Base-by-base conservation (phyloP, 2,797 vertebrate species). In the Falco novaeseelandiae region DNA sequence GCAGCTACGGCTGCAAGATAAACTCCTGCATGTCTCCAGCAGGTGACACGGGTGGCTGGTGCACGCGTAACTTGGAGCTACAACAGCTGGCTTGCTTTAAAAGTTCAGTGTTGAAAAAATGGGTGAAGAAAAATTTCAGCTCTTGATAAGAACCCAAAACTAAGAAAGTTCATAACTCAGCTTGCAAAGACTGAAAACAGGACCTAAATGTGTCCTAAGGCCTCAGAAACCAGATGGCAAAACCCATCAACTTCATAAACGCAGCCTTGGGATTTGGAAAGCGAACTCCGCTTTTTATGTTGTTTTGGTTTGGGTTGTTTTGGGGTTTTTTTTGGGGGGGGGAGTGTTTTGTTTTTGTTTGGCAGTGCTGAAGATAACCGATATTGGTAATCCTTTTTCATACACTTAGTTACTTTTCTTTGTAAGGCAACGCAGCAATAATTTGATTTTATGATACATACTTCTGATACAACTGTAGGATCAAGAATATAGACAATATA, bases 1-100 rank as follows among this genome's bases (percentile, higher is more conserved):
- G 34, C 42, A 15, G 71, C 51, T 55, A 6, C 67, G 16, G 20
- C 76, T 34, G 48, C 79, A 38, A 79, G 83, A 23, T 15, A 27
- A 65, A 83, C 38, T 32, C 38, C 32, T 23, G 13, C 13, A 1
- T 0, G 22, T 51, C 36, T 59, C 25, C 30, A n/a, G n/a, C 57
- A 52, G 44, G 26, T 36, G 69, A 42, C 59, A 40, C 30, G 40
- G 46, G 3, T 19, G 32, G 14, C 36, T 18, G 9, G 3, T 26
- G 30, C 25, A 36, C 36, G 8, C 4, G 0, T 9, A 66, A 9
- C 11, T 22, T 0, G 8, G 15, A 46, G 27, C 22, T 42, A 15
- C 0, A 16, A 21, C 11, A 3, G 40, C 1, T n/a, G 19, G 11
- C 16, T 89, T 36, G 36, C 36, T 36, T 36, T 36, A 36, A 36